These are phyloP conservation scores for Ectemnius continuus DNA, from an alignment of 2,888 invertebrate genomes.

Conservation along the genomic window DNA sequence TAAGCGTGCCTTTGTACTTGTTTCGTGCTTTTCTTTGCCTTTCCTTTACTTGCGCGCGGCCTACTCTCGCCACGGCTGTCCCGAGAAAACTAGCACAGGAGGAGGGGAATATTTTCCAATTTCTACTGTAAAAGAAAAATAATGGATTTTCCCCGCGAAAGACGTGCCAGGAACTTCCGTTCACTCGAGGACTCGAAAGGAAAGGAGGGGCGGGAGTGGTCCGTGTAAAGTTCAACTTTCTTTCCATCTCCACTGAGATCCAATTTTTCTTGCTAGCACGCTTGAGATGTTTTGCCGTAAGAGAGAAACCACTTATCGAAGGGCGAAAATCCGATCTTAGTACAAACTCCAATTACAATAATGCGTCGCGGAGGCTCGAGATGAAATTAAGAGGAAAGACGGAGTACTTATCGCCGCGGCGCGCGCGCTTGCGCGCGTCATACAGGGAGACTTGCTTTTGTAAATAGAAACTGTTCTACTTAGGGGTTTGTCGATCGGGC, in stretches of 20 bases:
- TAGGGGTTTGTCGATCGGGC: slow-evolving; percentile 2
- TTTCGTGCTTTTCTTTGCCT: slow-evolving; percentile 7
- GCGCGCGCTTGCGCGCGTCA: slow-evolving; percentile 21
- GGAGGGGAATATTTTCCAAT: no score
- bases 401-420: slow-evolving; percentile 46
- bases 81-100: no score
- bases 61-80: no score
- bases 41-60: background rate
- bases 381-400: slow-evolving; percentile 13
- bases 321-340: slow-evolving; percentile 41
- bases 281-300: no score
- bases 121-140: no score
- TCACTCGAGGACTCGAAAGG: no score
- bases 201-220: no score
- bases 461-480: slow-evolving; percentile 38
- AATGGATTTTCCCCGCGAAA: no score
- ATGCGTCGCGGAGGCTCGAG: slow-evolving; percentile 30
- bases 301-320: slow-evolving; percentile 13
- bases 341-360: slow-evolving; percentile 63
- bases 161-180: no score
- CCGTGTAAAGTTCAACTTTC: no score
- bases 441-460: slow-evolving; percentile 27
- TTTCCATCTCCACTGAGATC: no score
- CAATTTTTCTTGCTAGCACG: no score
- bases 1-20: background rate